phyloP scores from a whole-genome alignment of 2,113 vertebrate genomes.

The Hippocampus zosterae region DNA sequence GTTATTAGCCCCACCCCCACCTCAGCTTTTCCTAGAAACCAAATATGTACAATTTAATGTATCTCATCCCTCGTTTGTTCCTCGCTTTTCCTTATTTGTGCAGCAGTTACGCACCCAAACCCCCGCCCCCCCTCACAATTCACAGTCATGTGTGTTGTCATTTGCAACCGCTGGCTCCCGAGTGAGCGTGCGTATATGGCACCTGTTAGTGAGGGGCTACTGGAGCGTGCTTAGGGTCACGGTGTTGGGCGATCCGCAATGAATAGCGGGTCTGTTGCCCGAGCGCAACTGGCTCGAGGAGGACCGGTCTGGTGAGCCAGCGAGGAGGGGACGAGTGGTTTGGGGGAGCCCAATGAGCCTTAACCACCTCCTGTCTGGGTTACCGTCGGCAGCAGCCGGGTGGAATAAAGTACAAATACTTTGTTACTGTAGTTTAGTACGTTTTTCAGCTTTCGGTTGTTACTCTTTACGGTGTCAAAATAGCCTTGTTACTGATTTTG shows the following conservation, averaged over 20 bases:
- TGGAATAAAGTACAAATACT: neutral
- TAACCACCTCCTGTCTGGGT: constrained; percentile 65
- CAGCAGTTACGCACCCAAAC: constrained; percentile 15
- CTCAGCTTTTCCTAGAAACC: constrained; percentile 59
- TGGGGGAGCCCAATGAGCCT: constrained; percentile 60
- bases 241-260: constrained; percentile 61
- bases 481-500: neutral
- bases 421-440: neutral
- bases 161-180: constrained; percentile 20
- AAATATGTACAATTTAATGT: constrained; percentile 20
- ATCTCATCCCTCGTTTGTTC: constrained; percentile 13
- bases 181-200: constrained; percentile 30
- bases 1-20: constrained; percentile 48
- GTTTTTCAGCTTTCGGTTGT: neutral
- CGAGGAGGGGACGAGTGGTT: constrained; percentile 49
- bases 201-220: constrained; percentile 61
- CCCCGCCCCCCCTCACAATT: constrained; percentile 1
- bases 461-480: neutral
- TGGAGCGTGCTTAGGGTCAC: constrained; percentile 56
- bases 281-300: constrained; percentile 53
- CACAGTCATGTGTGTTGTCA: constrained; percentile 36
- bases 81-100: constrained; percentile 17
- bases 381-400: neutral
- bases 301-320: constrained; percentile 42
- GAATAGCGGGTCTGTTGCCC: constrained; percentile 63